A percentile compares a stretch with the other conserved stretches of the same genome.
Conservation (phyloP, 2,113 vertebrate species). For the Lates calcarifer region DNA sequence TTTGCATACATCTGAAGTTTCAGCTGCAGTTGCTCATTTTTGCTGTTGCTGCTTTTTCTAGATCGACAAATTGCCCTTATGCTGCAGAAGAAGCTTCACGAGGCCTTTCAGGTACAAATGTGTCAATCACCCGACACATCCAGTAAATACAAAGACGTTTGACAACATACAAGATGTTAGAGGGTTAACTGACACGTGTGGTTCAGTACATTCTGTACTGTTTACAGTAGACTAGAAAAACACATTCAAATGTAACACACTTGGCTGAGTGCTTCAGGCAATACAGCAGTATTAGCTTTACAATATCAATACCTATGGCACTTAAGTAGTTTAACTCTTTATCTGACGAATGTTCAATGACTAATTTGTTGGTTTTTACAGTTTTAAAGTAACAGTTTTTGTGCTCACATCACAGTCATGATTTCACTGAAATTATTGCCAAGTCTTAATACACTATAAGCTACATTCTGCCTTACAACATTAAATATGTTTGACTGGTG, state of each 20-base stretch:
- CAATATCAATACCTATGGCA: not conserved
- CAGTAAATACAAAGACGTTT: not conserved
- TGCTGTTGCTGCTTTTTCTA: constrained; percentile 46
- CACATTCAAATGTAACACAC: not conserved
- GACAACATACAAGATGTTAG: not conserved
- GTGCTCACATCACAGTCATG: not conserved
- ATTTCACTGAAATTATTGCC: not conserved
- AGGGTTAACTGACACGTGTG: not conserved
- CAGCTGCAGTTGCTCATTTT: not conserved
- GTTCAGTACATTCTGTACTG: not conserved
- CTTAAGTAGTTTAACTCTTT: not conserved
- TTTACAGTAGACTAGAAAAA: not conserved
- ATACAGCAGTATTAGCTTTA: not conserved
- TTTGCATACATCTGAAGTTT: not conserved
- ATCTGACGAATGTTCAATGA: too few species aligned
- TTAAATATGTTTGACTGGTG: not conserved
- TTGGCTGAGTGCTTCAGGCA: not conserved
- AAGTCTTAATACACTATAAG: not conserved
- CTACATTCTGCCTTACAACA: not conserved
- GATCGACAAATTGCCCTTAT: constrained; percentile 85
- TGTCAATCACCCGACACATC: not conserved
- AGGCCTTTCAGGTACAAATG: constrained; percentile 82
- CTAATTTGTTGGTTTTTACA: not conserved
- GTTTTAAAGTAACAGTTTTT: too few species aligned
- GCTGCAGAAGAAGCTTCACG: constrained; percentile 84